phyloP scores from a whole-genome alignment of 2,797 vertebrate species.

The Characodon lateralis region DNA sequence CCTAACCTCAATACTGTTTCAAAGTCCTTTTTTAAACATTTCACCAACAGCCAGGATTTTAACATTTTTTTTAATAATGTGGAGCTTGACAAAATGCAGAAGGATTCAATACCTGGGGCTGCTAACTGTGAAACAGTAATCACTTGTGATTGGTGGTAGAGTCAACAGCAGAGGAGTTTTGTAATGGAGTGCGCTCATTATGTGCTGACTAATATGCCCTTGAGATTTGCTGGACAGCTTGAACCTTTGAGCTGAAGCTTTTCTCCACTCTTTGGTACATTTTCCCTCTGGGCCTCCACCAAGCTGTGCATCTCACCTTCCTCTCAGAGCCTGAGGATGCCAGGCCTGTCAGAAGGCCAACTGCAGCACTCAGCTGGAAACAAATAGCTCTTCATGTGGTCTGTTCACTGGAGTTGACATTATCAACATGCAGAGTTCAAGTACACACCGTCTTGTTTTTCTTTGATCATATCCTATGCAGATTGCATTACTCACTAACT shows the following conservation, averaged over 20 bases:
- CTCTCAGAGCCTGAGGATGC: conserved; percentile 40
- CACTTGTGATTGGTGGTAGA: conserved; percentile 45
- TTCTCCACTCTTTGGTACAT: neutral
- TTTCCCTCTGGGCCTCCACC: conserved; percentile 13
- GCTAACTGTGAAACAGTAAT: conserved; percentile 47
- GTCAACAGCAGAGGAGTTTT: conserved; percentile 36
- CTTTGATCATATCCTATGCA: neutral
- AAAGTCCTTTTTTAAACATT: conserved; percentile 9
- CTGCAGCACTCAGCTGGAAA: conserved; percentile 59
- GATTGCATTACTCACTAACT: neutral
- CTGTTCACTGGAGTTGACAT: conserved; percentile 4
- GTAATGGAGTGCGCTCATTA: conserved; percentile 35
- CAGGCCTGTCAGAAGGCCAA: conserved; percentile 54
- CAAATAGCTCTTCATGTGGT: conserved; percentile 42
- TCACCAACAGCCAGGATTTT: conserved; percentile 10
- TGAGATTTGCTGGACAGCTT: conserved; percentile 44
- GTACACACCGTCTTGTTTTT: neutral
- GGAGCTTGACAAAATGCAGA: conserved; percentile 47
- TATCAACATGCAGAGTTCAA: neutral
- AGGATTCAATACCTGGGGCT: conserved; percentile 35
- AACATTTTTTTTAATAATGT: conserved; percentile 23
- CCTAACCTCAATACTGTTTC: conserved; percentile 1
- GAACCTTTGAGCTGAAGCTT: conserved; percentile 40
- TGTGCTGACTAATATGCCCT: conserved; percentile 56
- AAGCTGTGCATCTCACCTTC: conserved; percentile 16